Evolutionary conservation across 2,113 vertebrate species (phyloP).

Genomic region (Mus musculus): DNA sequence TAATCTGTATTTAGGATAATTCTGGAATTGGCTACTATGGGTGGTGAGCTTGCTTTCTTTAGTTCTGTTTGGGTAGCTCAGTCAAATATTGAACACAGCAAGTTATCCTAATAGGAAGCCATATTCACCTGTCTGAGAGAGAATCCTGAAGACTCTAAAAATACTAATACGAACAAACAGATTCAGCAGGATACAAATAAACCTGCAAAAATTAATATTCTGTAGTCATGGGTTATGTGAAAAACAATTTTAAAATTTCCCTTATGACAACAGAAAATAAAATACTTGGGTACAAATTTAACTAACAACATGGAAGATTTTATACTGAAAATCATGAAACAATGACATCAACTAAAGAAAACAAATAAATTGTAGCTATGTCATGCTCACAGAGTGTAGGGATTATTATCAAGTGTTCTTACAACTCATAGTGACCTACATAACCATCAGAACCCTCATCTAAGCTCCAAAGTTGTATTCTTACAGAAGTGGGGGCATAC

Average conservation of each 20-base stretch:
- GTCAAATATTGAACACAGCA: background rate
- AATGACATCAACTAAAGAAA: background rate
- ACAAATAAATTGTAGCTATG: background rate
- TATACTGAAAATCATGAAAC: background rate
- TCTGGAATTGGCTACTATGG: background rate
- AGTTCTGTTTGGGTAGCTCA: background rate
- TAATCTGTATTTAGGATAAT: background rate
- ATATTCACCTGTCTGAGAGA: background rate
- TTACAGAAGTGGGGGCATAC: background rate
- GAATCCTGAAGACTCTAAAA: background rate
- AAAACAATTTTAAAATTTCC: background rate
- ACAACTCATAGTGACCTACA: background rate
- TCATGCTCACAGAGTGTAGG: background rate
- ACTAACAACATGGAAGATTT: background rate
- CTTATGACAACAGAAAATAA: background rate
- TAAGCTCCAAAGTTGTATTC: background rate
- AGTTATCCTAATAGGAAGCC: background rate
- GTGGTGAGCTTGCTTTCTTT: background rate
- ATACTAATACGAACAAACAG: background rate
- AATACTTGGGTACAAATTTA: background rate
- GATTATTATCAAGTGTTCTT: background rate
- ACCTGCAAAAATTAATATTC: background rate
- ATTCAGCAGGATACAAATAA: background rate
- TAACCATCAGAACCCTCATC: background rate
- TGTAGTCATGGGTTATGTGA: background rate